Conservation (phyloP, 2,888 invertebrate species). For the Augiades crinisus region DNA sequence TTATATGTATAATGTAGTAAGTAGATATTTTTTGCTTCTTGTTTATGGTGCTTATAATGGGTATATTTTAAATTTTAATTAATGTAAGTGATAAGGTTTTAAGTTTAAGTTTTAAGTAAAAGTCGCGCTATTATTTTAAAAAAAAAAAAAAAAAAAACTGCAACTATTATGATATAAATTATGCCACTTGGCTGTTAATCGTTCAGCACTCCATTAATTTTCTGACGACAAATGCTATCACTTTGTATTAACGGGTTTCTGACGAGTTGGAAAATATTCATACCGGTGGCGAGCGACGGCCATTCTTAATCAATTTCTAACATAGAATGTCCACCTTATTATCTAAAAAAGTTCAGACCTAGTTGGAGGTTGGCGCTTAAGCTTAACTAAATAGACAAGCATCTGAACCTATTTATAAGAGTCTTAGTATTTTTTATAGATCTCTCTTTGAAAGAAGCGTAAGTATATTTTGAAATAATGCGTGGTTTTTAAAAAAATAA, state of each 20-base stretch:
- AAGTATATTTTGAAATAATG: too few species aligned
- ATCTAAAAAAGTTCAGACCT: too few species aligned
- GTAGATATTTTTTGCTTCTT: conserved; percentile 26
- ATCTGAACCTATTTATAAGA: too few species aligned
- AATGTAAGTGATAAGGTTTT: neutral
- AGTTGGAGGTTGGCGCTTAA: too few species aligned
- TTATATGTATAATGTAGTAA: conserved; percentile 20
- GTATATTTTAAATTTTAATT: neutral
- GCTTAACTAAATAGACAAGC: too few species aligned
- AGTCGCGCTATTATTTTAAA: too few species aligned
- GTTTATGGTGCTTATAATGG: neutral
- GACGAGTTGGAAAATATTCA: conserved; percentile 47
- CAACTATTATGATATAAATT: conserved; percentile 11
- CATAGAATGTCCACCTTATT: conserved; percentile 33
- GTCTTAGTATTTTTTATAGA: too few species aligned
- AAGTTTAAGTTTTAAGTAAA: neutral
- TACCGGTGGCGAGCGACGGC: conserved; percentile 41
- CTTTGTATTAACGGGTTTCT: conserved; percentile 46
- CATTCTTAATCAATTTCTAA: conserved; percentile 57
- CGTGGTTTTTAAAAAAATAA: too few species aligned
- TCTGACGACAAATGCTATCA: conserved; percentile 45
- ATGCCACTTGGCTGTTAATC: conserved; percentile 29
- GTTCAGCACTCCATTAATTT: conserved; percentile 41
- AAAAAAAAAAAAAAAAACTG: neutral
- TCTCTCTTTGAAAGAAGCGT: too few species aligned